These are phyloP conservation scores for Chelon labrosus DNA, from an alignment of 2,797 vertebrate species.

Conservation along the genomic window DNA sequence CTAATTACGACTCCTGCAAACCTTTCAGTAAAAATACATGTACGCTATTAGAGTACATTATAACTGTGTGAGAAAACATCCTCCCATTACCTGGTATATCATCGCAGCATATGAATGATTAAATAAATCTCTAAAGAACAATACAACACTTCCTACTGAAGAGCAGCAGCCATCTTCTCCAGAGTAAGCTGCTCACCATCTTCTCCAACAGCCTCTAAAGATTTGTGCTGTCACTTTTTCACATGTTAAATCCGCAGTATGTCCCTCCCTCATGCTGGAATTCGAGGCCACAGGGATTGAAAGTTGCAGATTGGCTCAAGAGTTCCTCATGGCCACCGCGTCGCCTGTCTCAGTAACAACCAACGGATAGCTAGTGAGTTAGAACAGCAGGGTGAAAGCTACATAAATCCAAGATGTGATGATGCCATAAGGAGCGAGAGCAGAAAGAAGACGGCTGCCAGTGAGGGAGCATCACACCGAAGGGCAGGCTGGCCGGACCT, in stretches of 20 bases:
- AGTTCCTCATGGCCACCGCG: background rate
- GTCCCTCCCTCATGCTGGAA: conserved; percentile 11
- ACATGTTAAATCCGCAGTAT: background rate
- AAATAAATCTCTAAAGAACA: conserved; percentile 10
- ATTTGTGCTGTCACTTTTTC: conserved; percentile 3
- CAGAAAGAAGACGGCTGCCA: conserved; percentile 41
- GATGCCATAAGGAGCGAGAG: conserved; percentile 33
- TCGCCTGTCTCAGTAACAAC: background rate
- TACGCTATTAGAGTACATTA: background rate
- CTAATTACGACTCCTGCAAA: conserved; percentile 35
- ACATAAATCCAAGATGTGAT: conserved; percentile 22
- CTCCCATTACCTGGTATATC: background rate
- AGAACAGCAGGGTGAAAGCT: conserved; percentile 17
- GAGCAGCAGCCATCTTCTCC: conserved; percentile 3
- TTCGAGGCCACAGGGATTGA: background rate
- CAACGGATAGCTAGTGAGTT: background rate
- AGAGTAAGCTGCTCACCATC: conserved; percentile 6
- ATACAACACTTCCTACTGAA: conserved; percentile 2
- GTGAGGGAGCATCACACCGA: conserved; percentile 20
- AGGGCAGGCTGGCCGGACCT: conserved; percentile 35
- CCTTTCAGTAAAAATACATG: conserved; percentile 22
- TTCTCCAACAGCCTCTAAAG: conserved; percentile 3
- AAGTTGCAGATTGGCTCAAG: conserved; percentile 5
- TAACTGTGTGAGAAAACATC: conserved; percentile 9
- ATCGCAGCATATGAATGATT: background rate